A percentile compares a stretch with the other conserved stretches of the same genome.
Evolutionary conservation across 2,113 vertebrate species (phyloP).

Genomic region (Salvelinus fontinalis): DNA sequence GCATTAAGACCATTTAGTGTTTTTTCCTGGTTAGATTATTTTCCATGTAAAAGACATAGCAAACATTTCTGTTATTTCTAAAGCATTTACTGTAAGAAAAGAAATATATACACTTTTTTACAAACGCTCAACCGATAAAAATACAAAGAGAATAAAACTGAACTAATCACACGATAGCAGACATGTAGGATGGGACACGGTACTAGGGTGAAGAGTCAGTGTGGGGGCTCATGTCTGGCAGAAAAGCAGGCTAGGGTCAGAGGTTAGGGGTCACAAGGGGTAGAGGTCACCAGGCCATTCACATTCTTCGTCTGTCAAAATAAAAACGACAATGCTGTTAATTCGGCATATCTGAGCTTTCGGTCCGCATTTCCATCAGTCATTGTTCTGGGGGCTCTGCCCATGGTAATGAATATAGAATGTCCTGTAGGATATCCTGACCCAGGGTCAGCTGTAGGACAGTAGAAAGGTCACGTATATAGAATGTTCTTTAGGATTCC

Average conservation of each 20-base stretch:
- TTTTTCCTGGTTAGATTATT: constrained; percentile 63
- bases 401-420: not conserved
- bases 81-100: constrained; percentile 91
- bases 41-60: constrained; percentile 74
- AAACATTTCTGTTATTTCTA: constrained; percentile 84
- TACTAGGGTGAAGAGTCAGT: not conserved
- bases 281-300: constrained; percentile 67
- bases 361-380: not conserved
- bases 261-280: constrained; percentile 58
- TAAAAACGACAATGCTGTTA: constrained; percentile 10
- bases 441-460: constrained; percentile 2
- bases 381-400: constrained; percentile 1
- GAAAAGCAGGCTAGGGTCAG: constrained; percentile 62
- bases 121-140: constrained; percentile 87
- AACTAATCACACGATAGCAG: constrained; percentile 45
- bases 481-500: not conserved
- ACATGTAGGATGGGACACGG: not conserved
- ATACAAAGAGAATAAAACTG: constrained; percentile 45
- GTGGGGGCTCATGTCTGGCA: not conserved
- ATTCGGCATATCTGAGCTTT: not conserved
- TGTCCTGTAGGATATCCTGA: not conserved
- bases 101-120: constrained; percentile 92
- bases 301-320: constrained; percentile 57
- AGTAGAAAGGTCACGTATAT: not conserved
- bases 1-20: constrained; percentile 71